These are phyloP conservation scores for Tinea trinotella DNA, from an alignment of 2,888 invertebrate species.

Conservation along the genomic window DNA sequence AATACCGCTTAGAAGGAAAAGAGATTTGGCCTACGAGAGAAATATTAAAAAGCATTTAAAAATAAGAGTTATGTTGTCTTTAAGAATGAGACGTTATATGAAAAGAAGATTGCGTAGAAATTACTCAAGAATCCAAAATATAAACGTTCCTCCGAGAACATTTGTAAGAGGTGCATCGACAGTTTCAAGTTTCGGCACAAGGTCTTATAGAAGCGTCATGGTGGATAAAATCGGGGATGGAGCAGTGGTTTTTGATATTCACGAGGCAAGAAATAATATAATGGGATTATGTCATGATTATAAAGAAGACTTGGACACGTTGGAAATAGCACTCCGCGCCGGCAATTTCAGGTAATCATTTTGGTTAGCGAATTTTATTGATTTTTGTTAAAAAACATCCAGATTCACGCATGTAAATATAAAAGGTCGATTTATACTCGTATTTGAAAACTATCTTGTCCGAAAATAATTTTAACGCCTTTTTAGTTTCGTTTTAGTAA, in stretches of 20 bases:
- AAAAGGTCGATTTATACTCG: too few relatives aligned
- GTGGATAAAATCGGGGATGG: conserved; percentile 55
- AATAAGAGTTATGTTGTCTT: conserved; percentile 77
- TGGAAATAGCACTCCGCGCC: conserved; percentile 63
- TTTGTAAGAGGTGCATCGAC: conserved; percentile 48
- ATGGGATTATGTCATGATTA: conserved; percentile 64
- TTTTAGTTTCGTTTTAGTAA: too few relatives aligned
- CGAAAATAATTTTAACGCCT: too few relatives aligned
- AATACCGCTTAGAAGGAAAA: conserved; percentile 37
- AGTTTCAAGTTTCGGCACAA: conserved; percentile 55
- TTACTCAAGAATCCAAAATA: conserved; percentile 32
- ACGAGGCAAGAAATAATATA: conserved; percentile 61
- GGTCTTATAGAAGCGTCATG: conserved; percentile 57
- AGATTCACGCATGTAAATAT: too few relatives aligned
- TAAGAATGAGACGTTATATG: conserved; percentile 73
- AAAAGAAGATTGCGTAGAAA: conserved; percentile 48
- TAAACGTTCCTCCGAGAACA: conserved; percentile 47
- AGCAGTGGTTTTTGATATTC: conserved; percentile 57
- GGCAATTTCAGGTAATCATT: conserved; percentile 62
- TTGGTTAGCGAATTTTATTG: too few relatives aligned
- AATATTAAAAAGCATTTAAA: conserved; percentile 76
- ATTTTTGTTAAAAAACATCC: too few relatives aligned
- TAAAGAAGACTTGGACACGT: conserved; percentile 59
- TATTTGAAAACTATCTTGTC: too few relatives aligned
- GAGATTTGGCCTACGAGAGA: conserved; percentile 66